Conservation (phyloP, 2,113 vertebrate genomes). For the Grammomys dolichurus region DNA sequence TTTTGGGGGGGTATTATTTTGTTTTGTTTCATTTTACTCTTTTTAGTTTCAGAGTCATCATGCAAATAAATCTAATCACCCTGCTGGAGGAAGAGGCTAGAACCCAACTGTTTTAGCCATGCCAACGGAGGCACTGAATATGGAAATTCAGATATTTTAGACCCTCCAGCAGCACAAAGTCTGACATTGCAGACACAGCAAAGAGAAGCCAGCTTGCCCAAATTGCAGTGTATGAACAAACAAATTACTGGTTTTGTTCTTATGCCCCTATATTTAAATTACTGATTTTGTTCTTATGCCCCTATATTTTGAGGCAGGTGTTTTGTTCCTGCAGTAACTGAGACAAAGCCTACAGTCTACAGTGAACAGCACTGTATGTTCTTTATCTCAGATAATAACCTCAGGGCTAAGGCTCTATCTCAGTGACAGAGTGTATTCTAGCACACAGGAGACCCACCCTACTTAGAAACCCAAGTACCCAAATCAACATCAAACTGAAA, state of each 20-base stretch:
- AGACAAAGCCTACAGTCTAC: conserved; percentile 17
- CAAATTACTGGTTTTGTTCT: conserved; percentile 43
- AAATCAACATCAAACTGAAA: neutral
- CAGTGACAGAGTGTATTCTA: neutral
- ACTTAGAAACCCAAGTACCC: neutral
- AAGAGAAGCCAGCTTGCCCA: neutral
- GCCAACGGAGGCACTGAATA: neutral
- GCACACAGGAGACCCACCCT: neutral
- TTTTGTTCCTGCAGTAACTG: neutral
- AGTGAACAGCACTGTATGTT: neutral
- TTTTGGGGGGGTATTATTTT: neutral
- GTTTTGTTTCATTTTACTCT: neutral
- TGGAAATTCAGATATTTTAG: neutral
- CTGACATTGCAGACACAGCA: neutral
- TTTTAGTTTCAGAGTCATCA: conserved; percentile 20
- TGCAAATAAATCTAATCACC: neutral
- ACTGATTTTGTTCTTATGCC: conserved; percentile 37
- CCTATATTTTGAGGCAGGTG: neutral
- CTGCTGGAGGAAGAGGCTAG: neutral
- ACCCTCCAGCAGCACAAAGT: neutral
- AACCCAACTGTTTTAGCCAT: neutral
- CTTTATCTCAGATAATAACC: neutral
- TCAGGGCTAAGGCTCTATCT: neutral
- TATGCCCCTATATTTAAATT: conserved; percentile 42
- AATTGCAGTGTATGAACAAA: neutral